These are phyloP conservation scores for Anas capensis DNA, from an alignment of 2,797 vertebrate species.

Conservation along the genomic window DNA sequence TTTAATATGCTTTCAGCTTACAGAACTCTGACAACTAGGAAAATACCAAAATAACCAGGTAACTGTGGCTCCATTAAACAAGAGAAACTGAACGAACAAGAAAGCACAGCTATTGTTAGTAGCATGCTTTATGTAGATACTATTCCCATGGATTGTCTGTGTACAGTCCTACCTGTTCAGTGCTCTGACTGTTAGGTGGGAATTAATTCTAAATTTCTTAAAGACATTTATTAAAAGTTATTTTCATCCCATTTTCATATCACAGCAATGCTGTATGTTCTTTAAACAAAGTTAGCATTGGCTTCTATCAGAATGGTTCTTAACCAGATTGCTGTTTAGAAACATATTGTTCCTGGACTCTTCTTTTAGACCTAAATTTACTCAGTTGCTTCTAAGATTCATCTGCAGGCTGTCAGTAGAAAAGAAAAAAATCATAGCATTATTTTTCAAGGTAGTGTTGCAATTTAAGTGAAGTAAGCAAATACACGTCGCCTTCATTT, in stretches of 20 bases:
- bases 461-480: neutral
- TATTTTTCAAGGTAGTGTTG: neutral
- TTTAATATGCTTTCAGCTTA: neutral
- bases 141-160: neutral
- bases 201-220: neutral
- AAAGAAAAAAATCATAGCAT: neutral
- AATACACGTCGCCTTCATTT: neutral
- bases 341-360: neutral
- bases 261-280: neutral
- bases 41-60: neutral
- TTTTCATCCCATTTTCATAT: neutral
- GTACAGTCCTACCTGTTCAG: neutral
- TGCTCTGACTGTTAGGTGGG: neutral
- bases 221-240: neutral
- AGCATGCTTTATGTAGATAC: neutral
- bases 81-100: neutral
- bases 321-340: neutral
- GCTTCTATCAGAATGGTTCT: neutral
- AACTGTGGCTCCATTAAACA: neutral
- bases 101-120: neutral
- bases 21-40: neutral
- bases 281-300: neutral
- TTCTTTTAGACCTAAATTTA: neutral
- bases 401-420: neutral
- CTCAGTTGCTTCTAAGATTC: neutral